Base-by-base conservation (phyloP, 2,113 vertebrate species). In the Phyllostomus hastatus region DNA sequence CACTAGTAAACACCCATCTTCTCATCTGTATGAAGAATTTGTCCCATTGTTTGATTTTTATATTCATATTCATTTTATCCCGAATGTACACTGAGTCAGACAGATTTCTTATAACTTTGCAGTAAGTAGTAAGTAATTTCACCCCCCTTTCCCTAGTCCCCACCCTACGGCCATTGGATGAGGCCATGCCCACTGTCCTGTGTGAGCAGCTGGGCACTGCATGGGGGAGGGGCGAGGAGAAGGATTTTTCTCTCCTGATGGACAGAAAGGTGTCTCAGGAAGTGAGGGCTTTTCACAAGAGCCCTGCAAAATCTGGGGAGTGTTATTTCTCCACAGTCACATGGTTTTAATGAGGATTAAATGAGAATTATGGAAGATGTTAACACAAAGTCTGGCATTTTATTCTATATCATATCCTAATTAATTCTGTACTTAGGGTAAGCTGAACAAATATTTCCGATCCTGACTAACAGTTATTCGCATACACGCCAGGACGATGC, bases 401-500 rank as follows among this genome's bases (percentile, higher is more conserved):
- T 80, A 69, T 75, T 91, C 33, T 89, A 31, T 79, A 41, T 48
- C 82, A 85, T 66, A 93, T 43, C 48, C 28, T 69, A 89, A 57
- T 69, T 80, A 78, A 80, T 76, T 61, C 46, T 59, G 3, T 46
- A n/a, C 43, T 93, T 70, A 54, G 50, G 26, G 3, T 52, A 50
- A 90, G 14, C 24, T 88, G 76, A 87, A 84, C 43, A 92, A 82
- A 88, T 81, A 92, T 50, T 59, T 75, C 64, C 35, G 88, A 22
- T 72, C 12, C 20, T 73, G 9, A 72, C 5, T 61, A 43, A 82
- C 19, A 80, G 33, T 11, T 85, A 59, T 66, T 92, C 11, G 28
- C 76, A 59, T 54, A 83, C 94, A 78, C 35, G 11, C 38, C 59
- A 88, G 67, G 64, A 75, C 28, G 75, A 50, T 82, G 15, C 69